Percentiles rank a stretch among this genome's conserved stretches.
Evolutionary conservation across 2,888 invertebrate species (phyloP).

Genomic region (Meganola albula): DNA sequence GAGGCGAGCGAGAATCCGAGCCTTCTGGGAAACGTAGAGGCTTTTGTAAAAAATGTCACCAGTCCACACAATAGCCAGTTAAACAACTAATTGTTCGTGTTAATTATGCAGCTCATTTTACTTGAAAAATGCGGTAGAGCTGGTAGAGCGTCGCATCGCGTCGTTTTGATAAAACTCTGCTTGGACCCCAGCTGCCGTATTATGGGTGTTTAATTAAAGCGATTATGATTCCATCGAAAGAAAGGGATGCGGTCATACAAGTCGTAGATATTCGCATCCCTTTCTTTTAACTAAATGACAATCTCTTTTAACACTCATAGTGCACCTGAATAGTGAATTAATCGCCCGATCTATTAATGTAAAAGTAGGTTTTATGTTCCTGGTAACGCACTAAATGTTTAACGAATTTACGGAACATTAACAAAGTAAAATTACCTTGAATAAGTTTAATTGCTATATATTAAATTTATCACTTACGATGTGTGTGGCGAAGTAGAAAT

Average conservation of each 20-base stretch:
- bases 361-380: too few relatives aligned
- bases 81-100: conserved; percentile 69
- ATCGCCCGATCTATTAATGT: conserved; percentile 32
- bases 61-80: conserved; percentile 62
- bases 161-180: too few relatives aligned
- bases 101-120: conserved; percentile 62
- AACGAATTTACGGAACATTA: conserved; percentile 6
- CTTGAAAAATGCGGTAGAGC: conserved; percentile 35
- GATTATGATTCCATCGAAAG: too few relatives aligned
- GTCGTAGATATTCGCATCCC: too few relatives aligned
- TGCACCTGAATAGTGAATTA: conserved; percentile 39
- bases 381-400: conserved; percentile 19
- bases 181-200: too few relatives aligned
- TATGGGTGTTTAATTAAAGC: too few relatives aligned
- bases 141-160: conserved; percentile 14
- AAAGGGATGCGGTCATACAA: too few relatives aligned
- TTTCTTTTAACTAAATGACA: too few relatives aligned
- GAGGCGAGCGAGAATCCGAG: conserved; percentile 44
- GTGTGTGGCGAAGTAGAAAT: too few relatives aligned
- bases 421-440: conserved; percentile 4
- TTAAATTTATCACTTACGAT: too few relatives aligned
- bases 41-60: conserved; percentile 41
- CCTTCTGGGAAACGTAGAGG: conserved; percentile 65
- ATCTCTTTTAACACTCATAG: too few relatives aligned
- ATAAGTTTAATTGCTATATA: neutral